Evolutionary conservation across 2,113 vertebrate genomes (phyloP), one percentile per base, ranked within the genome.

Genomic region (Cephalophus harveyi): DNA sequence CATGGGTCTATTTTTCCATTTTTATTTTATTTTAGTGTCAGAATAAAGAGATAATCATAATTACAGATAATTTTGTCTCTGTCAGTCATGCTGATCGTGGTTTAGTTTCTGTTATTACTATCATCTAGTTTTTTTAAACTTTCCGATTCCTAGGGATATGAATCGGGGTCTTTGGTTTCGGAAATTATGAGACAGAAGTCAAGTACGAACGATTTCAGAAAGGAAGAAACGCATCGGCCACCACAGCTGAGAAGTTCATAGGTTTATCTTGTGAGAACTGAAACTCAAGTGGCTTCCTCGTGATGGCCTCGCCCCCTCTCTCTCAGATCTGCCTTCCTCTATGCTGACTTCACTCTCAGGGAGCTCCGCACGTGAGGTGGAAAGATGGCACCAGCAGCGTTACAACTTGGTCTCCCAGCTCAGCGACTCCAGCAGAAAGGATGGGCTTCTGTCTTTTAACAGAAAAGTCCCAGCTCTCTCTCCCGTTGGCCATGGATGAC

Each of bases 371-470:
- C 4, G 0, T 6, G 43, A 43, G 36, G 36, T 52, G 13, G 6
- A 33, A n/a, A n/a, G 57, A 30, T 4, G 21, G 46, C 8, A 8
- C 36, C 3, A 1, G 8, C 1, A 3, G 33, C 19, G 71, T 23
- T 28, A 40, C 30, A 2, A 1, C 60, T n/a, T 3, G 1, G 0
- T 21, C 27, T 21, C 25, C 19, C 17, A 0, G 25, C 43, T 82
- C 33, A 3, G 48, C 8, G 4, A n/a, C 14, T 23, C 14, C 55
- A 7, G 21, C 36, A 43, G 27, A 17, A 67, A 62, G 36, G 30
- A 11, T 0, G 1, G 2, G 11, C 3, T 2, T 40, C 23, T 40
- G 19, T n/a, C 43, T 8, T 27, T 59, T 46, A 17, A 16, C 0
- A 4, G 21, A 27, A 5, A 30, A 59, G 50, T 28, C 36, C 57